Percentiles rank a stretch among this genome's conserved stretches.
phyloP scores from a whole-genome alignment of 64 coral and sea anemone species.

The Platygyra sinensis region DNA sequence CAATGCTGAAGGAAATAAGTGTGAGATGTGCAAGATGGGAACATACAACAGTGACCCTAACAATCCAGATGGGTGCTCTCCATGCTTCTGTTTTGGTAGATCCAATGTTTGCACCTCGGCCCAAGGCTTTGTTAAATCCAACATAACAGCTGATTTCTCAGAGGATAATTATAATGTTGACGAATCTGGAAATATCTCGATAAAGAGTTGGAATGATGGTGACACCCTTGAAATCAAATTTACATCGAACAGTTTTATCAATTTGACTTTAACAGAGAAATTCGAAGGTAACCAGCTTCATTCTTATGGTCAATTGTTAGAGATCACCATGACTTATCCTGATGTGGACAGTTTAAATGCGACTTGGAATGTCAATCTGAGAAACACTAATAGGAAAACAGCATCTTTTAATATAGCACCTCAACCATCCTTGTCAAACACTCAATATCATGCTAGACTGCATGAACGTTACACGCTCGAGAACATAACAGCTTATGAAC shows the following conservation, averaged over 20 bases:
- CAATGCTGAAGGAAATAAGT: constrained; percentile 77
- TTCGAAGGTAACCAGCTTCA: constrained; percentile 40
- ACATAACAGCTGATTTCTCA: constrained; percentile 23
- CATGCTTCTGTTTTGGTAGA: constrained; percentile 90
- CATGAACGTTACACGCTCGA: constrained; percentile 68
- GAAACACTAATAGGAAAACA: neutral
- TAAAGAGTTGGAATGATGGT: neutral
- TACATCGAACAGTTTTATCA: neutral
- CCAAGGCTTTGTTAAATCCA: constrained; percentile 35
- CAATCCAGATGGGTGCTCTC: constrained; percentile 93
- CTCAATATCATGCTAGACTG: constrained; percentile 53
- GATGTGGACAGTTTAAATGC: neutral
- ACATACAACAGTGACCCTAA: constrained; percentile 71
- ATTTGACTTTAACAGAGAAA: neutral
- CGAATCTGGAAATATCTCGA: neutral
- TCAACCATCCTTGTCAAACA: constrained; percentile 14
- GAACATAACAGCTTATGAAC: constrained; percentile 46
- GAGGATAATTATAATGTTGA: neutral
- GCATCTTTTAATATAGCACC: constrained; percentile 46
- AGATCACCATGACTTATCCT: constrained; percentile 39
- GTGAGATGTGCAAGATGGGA: constrained; percentile 59
- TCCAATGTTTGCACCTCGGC: constrained; percentile 74
- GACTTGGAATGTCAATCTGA: constrained; percentile 46
- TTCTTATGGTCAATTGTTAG: constrained; percentile 72
- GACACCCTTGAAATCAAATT: neutral